phyloP scores from a whole-genome alignment of 1,140 invertebrate genomes.

The Danaus melanippus region DNA sequence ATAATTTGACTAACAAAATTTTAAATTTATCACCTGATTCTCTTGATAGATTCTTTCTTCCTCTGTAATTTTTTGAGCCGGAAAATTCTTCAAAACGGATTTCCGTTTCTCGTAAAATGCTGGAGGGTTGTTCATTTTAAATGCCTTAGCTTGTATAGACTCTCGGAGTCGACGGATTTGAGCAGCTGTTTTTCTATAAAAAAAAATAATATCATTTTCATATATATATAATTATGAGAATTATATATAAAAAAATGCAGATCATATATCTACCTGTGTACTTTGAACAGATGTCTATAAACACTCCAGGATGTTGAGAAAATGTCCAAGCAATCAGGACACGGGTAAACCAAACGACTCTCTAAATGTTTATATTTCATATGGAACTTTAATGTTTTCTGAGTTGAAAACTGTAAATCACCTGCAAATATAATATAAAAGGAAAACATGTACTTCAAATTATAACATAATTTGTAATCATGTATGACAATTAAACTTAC shows the following conservation, averaged over 20 bases:
- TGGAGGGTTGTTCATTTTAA: constrained; percentile 70
- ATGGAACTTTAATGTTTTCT: constrained; percentile 79
- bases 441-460: neutral
- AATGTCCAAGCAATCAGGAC: constrained; percentile 78
- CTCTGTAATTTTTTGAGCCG: constrained; percentile 48
- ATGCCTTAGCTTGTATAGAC: constrained; percentile 74
- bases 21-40: constrained; percentile 52
- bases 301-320: constrained; percentile 81
- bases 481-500: no score
- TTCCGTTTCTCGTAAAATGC: constrained; percentile 56
- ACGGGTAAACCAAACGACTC: constrained; percentile 77
- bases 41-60: constrained; percentile 67
- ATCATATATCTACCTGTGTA: constrained; percentile 70
- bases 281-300: constrained; percentile 80
- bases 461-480: no score
- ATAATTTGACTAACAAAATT: no score
- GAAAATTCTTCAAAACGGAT: constrained; percentile 36
- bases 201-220: no score
- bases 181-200: constrained; percentile 73
- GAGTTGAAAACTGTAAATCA: constrained; percentile 77
- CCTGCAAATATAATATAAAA: constrained; percentile 52
- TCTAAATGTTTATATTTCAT: constrained; percentile 79
- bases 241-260: neutral
- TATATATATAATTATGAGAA: no score
- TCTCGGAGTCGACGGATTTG: constrained; percentile 74